These are phyloP conservation scores for Idaea straminata DNA, from an alignment of 2,888 invertebrate species.

Conservation along the genomic window DNA sequence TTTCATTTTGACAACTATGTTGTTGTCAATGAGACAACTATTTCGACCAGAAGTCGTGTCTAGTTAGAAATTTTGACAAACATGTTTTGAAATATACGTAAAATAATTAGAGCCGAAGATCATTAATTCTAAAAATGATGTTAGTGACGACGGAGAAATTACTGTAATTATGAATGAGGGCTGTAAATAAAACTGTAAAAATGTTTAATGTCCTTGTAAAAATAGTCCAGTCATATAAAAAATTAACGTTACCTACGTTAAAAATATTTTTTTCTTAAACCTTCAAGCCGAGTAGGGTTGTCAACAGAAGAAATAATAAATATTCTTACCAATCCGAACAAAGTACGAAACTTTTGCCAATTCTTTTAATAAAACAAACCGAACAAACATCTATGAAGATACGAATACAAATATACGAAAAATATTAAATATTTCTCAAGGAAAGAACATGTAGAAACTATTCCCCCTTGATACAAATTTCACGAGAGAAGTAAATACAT, in stretches of 20 bases:
- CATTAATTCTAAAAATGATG: not conserved
- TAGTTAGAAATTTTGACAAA: not conserved
- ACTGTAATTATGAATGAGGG: not conserved
- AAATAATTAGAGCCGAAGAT: not conserved
- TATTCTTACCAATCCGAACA: constrained; percentile 18
- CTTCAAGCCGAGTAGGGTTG: not conserved
- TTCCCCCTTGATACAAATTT: constrained; percentile 57
- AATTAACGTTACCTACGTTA: not conserved
- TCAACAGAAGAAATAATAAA: not conserved
- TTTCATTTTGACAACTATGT: not conserved
- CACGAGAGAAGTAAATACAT: constrained; percentile 61
- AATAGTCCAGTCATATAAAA: not conserved
- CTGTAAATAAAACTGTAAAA: not conserved
- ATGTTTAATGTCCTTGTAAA: not conserved
- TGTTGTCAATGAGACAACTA: not conserved
- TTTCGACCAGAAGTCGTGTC: not conserved
- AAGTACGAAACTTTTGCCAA: constrained; percentile 16
- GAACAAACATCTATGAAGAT: constrained; percentile 26
- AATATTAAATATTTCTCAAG: constrained; percentile 49
- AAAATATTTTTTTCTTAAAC: not conserved
- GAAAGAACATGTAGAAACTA: constrained; percentile 46
- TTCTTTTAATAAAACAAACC: constrained; percentile 31
- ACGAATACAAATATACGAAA: constrained; percentile 42
- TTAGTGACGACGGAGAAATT: not conserved
- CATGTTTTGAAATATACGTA: not conserved